Evolutionary conservation across 2,797 vertebrate genomes (phyloP).

Genomic region (Chelmon rostratus): DNA sequence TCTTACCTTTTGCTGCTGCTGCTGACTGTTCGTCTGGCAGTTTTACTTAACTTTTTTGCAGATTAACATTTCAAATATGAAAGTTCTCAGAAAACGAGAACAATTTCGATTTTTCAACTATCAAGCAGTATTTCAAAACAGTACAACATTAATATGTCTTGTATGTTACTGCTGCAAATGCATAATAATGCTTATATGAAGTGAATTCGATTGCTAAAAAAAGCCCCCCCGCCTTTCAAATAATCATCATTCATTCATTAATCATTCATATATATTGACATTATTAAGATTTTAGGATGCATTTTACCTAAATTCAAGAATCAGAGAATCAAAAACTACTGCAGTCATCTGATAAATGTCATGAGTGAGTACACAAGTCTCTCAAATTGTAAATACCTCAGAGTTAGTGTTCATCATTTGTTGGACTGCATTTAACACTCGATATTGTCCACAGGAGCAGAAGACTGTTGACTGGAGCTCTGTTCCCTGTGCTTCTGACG

Average conservation of each 20-base stretch:
- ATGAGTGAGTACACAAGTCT: neutral
- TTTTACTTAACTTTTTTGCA: neutral
- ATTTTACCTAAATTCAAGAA: neutral
- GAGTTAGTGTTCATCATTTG: neutral
- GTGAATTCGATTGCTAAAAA: too few species aligned
- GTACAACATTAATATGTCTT: too few species aligned
- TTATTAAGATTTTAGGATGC: neutral
- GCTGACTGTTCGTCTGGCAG: neutral
- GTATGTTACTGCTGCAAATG: neutral
- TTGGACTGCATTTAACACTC: neutral
- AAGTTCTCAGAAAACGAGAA: neutral
- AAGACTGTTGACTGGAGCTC: neutral
- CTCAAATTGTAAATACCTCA: neutral
- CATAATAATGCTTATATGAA: neutral
- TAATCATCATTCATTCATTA: too few species aligned
- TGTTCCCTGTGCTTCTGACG: slow-evolving; percentile 49
- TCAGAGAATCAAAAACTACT: neutral
- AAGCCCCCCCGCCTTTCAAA: neutral
- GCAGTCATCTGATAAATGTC: neutral
- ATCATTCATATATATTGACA: neutral
- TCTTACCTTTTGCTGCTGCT: neutral
- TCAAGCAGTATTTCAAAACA: too few species aligned
- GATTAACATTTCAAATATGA: neutral
- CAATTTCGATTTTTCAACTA: too few species aligned
- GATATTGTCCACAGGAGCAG: slow-evolving; percentile 10